Evolutionary conservation across 2,888 invertebrate genomes (phyloP).

Genomic region (Trissolcus japonicus): DNA sequence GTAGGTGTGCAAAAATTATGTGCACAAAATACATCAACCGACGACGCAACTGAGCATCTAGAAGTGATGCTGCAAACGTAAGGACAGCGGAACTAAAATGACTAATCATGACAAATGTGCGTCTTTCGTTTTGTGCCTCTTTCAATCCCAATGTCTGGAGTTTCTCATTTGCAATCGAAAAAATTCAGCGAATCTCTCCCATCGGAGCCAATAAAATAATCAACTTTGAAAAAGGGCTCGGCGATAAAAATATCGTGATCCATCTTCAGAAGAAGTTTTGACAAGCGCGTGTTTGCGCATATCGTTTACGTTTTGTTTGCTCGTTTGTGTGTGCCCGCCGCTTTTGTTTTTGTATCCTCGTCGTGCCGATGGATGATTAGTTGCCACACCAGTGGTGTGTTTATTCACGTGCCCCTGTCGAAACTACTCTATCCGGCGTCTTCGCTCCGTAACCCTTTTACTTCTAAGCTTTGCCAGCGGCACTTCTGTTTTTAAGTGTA

Average conservation of each 20-base stretch:
- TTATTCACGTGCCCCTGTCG: slow-evolving; percentile 62
- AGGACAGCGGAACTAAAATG: slow-evolving; percentile 72
- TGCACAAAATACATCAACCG: slow-evolving; percentile 42
- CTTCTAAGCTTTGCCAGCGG: background rate
- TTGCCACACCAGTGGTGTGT: slow-evolving; percentile 47
- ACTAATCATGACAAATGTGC: slow-evolving; percentile 74
- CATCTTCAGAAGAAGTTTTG: slow-evolving; percentile 22
- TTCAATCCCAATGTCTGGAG: slow-evolving; percentile 14
- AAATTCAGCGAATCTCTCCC: slow-evolving; percentile 18
- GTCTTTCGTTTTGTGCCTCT: slow-evolving; percentile 42
- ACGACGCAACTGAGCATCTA: slow-evolving; percentile 41
- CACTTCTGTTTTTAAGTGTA: slow-evolving; percentile 8
- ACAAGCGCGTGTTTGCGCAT: slow-evolving; percentile 34
- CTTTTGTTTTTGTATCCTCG: slow-evolving; percentile 54
- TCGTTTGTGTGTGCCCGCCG: slow-evolving; percentile 13
- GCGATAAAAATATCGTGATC: slow-evolving; percentile 26
- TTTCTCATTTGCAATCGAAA: slow-evolving; percentile 24
- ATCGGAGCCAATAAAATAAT: slow-evolving; percentile 13
- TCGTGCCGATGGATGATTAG: slow-evolving; percentile 56
- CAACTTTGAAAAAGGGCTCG: slow-evolving; percentile 3
- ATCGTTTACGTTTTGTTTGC: slow-evolving; percentile 34
- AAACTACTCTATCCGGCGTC: slow-evolving; percentile 19
- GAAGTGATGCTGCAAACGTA: slow-evolving; percentile 60
- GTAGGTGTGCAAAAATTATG: slow-evolving; percentile 44
- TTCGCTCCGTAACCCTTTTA: slow-evolving; percentile 18